Conservation (phyloP, 2,888 invertebrate genomes). For the Alviniconcha strummeri region DNA sequence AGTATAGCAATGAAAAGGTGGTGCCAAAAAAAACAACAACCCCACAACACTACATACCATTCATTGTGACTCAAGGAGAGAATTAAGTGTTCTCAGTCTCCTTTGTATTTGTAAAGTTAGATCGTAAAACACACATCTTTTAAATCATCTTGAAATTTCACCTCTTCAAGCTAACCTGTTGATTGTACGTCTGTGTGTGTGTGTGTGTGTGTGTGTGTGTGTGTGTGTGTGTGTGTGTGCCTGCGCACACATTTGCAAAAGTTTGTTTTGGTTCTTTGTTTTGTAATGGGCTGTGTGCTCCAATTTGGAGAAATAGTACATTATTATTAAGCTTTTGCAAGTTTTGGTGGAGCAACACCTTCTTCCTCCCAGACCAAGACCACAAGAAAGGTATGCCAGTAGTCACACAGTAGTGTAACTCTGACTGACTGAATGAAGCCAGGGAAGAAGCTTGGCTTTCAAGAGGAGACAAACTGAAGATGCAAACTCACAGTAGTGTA, state of each 20-base stretch:
- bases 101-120: neutral
- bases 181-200: neutral
- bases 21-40: neutral
- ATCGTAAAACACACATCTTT: neutral
- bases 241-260: neutral
- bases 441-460: too few species aligned
- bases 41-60: neutral
- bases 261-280: neutral
- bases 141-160: neutral
- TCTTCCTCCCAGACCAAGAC: too few species aligned
- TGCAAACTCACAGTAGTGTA: too few species aligned
- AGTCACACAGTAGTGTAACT: too few species aligned
- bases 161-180: neutral
- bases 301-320: too few species aligned
- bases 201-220: neutral
- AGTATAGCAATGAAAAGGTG: neutral
- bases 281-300: neutral
- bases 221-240: neutral
- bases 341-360: too few species aligned
- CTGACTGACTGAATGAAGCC: too few species aligned
- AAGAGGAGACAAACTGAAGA: too few species aligned
- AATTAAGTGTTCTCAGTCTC: neutral
- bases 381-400: too few species aligned
- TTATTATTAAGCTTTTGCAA: too few species aligned
- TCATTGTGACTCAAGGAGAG: neutral